These are phyloP conservation scores for Protomyctophum bolini DNA, from an alignment of 2,113 vertebrate genomes.

Conservation along the genomic window DNA sequence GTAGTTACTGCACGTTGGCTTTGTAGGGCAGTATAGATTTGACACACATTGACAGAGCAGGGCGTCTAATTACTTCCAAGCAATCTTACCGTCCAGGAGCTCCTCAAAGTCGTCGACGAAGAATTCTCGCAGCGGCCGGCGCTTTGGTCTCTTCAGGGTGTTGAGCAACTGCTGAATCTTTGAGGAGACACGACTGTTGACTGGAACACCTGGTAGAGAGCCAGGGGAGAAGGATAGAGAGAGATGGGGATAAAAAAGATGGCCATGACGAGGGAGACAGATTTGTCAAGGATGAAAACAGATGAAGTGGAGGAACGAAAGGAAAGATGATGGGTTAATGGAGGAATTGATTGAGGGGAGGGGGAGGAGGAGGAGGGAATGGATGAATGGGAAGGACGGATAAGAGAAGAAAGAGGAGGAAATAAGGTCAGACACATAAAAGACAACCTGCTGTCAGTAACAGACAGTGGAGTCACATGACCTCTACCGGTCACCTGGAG, in stretches of 20 bases:
- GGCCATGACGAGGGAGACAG: not conserved
- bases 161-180: conserved; percentile 98
- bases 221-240: conserved; percentile 36
- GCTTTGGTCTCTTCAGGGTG: conserved; percentile 94
- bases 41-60: not conserved
- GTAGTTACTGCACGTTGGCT: too few relatives aligned
- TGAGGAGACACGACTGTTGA: conserved; percentile 95
- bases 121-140: conserved; percentile 92
- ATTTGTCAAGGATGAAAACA: not conserved
- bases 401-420: not conserved
- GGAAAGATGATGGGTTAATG: conserved; percentile 11
- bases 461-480: conserved; percentile 21
- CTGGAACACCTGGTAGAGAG: conserved; percentile 86
- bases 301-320: not conserved
- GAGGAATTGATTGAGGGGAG: conserved; percentile 29
- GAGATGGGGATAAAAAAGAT: conserved; percentile 34
- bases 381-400: conserved; percentile 12
- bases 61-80: conserved; percentile 27
- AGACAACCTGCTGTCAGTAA: conserved; percentile 54
- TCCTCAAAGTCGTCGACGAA: conserved; percentile 97
- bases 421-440: conserved; percentile 46
- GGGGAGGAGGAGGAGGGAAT: conserved; percentile 23
- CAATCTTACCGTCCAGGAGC: conserved; percentile 88
- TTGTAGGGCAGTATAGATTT: conserved; percentile 27
- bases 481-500: conserved; percentile 45